phyloP scores from a whole-genome alignment of 2,113 vertebrate genomes.

The Mohoua ochrocephala region DNA sequence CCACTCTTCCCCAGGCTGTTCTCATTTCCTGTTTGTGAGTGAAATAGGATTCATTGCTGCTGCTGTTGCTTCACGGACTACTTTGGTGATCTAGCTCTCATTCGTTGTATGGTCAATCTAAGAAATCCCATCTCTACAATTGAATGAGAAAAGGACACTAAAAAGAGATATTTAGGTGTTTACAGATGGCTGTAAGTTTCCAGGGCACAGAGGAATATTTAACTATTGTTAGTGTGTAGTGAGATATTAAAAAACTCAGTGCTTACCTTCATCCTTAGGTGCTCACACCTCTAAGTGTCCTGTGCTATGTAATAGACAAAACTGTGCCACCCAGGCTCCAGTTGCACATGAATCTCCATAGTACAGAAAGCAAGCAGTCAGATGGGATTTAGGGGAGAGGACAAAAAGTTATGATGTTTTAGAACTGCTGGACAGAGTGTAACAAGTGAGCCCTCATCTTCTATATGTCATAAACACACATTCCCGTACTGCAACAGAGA shows the following conservation, averaged over 20 bases:
- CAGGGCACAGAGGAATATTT: not conserved
- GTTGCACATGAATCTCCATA: not conserved
- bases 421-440: not conserved
- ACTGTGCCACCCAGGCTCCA: too few relatives aligned
- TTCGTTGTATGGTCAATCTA: accelerated
- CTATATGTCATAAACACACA: not conserved
- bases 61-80: not conserved
- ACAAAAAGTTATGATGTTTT: not conserved
- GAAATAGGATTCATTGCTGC: not conserved
- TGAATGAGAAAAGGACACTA: not conserved
- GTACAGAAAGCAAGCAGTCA: not conserved
- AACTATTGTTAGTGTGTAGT: not conserved
- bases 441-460: not conserved
- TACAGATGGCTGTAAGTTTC: not conserved
- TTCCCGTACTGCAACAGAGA: not conserved
- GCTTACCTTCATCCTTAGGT: not conserved
- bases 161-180: not conserved
- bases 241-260: not conserved
- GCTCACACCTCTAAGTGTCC: too few relatives aligned
- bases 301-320: not conserved
- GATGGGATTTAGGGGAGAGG: not conserved
- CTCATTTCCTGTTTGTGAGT: not conserved
- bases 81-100: not conserved
- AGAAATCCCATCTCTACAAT: not conserved
- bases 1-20: not conserved